Conservation (phyloP, 2,888 invertebrate species). For the Deroplatys truncata region DNA sequence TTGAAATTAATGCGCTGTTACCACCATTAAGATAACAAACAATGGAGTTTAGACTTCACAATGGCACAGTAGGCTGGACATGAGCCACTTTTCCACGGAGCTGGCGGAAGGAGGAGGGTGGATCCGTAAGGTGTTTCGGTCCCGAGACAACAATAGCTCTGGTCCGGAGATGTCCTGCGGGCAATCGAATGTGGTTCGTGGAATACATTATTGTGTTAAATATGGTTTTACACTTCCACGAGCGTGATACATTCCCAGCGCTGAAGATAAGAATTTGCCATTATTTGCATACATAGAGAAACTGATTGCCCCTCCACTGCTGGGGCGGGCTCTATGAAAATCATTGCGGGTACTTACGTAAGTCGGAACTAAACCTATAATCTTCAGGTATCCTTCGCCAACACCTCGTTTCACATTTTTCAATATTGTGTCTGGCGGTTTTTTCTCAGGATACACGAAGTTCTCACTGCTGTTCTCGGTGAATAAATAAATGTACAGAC, state of each 20-base stretch:
- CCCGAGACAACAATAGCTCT: background rate
- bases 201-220: background rate
- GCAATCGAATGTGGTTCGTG: background rate
- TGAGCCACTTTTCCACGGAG: background rate
- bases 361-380: background rate
- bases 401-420: background rate
- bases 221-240: background rate
- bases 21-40: too few species aligned
- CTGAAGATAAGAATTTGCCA: background rate
- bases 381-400: background rate
- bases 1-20: too few species aligned
- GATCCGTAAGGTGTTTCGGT: background rate
- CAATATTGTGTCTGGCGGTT: background rate
- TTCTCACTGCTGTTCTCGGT: background rate
- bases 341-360: background rate
- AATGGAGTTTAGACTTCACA: too few species aligned
- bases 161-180: background rate
- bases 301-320: background rate
- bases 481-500: background rate
- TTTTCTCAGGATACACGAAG: background rate
- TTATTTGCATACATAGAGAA: background rate
- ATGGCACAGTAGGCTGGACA: background rate
- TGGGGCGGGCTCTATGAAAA: background rate
- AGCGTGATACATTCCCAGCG: background rate
- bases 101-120: background rate